Percentiles rank a stretch among this genome's conserved stretches.
Evolutionary conservation across 2,888 invertebrate species (phyloP).

Genomic region (Chorisops tibialis): DNA sequence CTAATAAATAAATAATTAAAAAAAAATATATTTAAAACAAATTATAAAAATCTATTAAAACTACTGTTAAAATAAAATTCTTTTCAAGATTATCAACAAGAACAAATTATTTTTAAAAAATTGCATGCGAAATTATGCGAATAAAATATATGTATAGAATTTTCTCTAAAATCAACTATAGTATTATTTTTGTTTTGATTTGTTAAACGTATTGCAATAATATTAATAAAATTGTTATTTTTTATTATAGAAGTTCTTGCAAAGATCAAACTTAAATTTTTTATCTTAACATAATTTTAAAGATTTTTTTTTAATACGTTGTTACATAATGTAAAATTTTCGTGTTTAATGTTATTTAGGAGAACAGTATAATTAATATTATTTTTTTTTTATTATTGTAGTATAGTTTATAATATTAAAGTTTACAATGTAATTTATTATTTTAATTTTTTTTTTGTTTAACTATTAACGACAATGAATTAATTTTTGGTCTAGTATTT

Average conservation of each 20-base stretch:
- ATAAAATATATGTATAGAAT: too few relatives aligned
- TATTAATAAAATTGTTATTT: too few relatives aligned
- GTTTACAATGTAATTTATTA: too few relatives aligned
- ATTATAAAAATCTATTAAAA: slow-evolving; percentile 1
- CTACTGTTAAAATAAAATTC: not conserved
- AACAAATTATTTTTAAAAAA: not conserved
- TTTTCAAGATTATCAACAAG: slow-evolving; percentile 11
- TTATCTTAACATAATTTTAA: slow-evolving; percentile 5
- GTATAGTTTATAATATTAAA: not conserved
- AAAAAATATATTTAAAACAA: slow-evolving; percentile 3
- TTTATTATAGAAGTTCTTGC: too few relatives aligned
- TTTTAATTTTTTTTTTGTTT: not conserved
- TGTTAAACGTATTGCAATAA: slow-evolving; percentile 8
- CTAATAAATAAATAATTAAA: slow-evolving; percentile 13
- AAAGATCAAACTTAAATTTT: slow-evolving; percentile 13
- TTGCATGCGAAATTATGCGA: too few relatives aligned
- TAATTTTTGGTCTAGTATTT: slow-evolving; percentile 24
- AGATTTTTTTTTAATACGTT: not conserved
- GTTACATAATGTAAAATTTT: not conserved
- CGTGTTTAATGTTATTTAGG: slow-evolving; percentile 8
- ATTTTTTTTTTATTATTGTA: slow-evolving; percentile 11
- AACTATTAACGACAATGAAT: slow-evolving; percentile 22
- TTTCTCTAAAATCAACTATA: too few relatives aligned
- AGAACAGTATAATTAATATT: slow-evolving; percentile 20
- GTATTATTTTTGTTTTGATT: not conserved